Evolutionary conservation across 2,888 invertebrate genomes (phyloP).

Genomic region (Leptopilina syphax): DNA sequence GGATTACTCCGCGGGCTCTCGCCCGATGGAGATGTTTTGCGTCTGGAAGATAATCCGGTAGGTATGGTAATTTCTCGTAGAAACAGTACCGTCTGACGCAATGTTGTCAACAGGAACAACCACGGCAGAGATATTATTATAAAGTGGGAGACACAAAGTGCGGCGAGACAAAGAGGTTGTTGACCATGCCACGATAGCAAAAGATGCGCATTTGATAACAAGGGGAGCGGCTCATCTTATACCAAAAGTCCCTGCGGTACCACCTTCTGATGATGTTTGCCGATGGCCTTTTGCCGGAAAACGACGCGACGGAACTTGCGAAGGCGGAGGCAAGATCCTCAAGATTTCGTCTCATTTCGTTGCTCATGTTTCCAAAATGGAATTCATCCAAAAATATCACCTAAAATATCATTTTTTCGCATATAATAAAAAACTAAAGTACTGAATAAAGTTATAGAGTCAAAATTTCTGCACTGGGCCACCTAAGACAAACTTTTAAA

Average conservation of each 20-base stretch:
- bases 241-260: neutral
- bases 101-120: slow-evolving; percentile 5
- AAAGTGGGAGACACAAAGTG: slow-evolving; percentile 27
- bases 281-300: slow-evolving; percentile 32
- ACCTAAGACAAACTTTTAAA: no score
- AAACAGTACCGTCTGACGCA: slow-evolving; percentile 1
- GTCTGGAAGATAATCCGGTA: slow-evolving; percentile 72
- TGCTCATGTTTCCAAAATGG: slow-evolving; percentile 24
- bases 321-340: slow-evolving; percentile 27
- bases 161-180: slow-evolving; percentile 64
- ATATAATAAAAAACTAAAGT: no score
- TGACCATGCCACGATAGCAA: slow-evolving; percentile 66
- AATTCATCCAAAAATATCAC: no score
- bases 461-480: no score
- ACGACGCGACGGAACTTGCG: slow-evolving; percentile 6
- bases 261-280: slow-evolving; percentile 35
- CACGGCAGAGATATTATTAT: slow-evolving; percentile 32
- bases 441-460: no score
- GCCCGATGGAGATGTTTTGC: slow-evolving; percentile 56
- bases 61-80: slow-evolving; percentile 72
- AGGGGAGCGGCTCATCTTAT: slow-evolving; percentile 33
- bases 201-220: slow-evolving; percentile 68
- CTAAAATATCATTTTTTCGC: no score
- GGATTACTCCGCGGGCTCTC: slow-evolving; percentile 70
- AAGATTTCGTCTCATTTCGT: slow-evolving; percentile 11